These are phyloP conservation scores for Enteromius paludinosus DNA, from an alignment of 2,797 vertebrate genomes.

Conservation along the genomic window DNA sequence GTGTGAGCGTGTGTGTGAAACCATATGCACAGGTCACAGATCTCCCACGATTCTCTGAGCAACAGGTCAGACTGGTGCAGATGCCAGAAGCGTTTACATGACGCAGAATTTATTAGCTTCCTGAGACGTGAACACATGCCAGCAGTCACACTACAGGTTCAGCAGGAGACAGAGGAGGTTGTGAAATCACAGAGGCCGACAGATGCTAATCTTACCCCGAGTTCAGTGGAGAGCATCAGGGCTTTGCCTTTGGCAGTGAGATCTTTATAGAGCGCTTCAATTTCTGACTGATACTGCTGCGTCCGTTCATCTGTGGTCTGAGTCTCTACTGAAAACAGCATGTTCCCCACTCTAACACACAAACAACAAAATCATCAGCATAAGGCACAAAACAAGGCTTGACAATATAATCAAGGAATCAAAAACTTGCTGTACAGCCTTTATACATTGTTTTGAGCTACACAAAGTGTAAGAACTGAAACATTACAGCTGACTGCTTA, in stretches of 20 bases:
- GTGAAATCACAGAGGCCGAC: not conserved
- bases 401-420: not conserved
- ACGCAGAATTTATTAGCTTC: not conserved
- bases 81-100: not conserved
- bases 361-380: slow-evolving; percentile 27
- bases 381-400: not conserved
- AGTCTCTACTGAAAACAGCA: slow-evolving; percentile 96
- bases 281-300: slow-evolving; percentile 94
- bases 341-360: slow-evolving; percentile 88
- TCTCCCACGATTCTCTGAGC: slow-evolving; percentile 7
- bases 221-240: slow-evolving; percentile 89
- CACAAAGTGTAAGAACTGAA: not conserved
- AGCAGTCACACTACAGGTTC: not conserved
- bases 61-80: slow-evolving; percentile 34
- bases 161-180: slow-evolving; percentile 20
- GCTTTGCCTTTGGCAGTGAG: slow-evolving; percentile 94
- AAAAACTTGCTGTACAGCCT: not conserved
- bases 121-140: not conserved
- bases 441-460: not conserved
- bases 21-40: not conserved
- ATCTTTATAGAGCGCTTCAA: slow-evolving; percentile 95
- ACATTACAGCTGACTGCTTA: not conserved
- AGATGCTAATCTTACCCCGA: slow-evolving; percentile 79
- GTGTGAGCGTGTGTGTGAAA: not conserved
- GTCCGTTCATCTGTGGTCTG: slow-evolving; percentile 97